Evolutionary conservation across 2,888 invertebrate genomes (phyloP).

Genomic region (Brenthis ino): DNA sequence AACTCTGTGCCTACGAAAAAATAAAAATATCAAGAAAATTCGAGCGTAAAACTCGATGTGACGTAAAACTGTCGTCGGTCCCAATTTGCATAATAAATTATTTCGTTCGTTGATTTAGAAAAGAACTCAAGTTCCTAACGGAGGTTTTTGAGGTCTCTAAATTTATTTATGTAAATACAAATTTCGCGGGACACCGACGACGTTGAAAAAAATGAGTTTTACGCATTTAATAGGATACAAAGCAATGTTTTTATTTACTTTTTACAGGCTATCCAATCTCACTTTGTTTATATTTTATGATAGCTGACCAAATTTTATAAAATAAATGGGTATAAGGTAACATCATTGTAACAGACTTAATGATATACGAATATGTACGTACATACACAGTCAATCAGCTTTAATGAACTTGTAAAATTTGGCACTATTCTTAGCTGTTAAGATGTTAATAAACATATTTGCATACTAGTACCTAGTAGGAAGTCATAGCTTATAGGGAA

Average conservation of each 20-base stretch:
- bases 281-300: constrained; percentile 22
- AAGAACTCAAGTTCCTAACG: constrained; percentile 42
- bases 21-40: constrained; percentile 41
- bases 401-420: too few relatives aligned
- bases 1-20: constrained; percentile 21
- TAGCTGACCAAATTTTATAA: constrained; percentile 18
- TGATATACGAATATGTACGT: background rate
- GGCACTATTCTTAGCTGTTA: too few relatives aligned
- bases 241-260: constrained; percentile 30
- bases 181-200: constrained; percentile 38
- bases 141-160: constrained; percentile 42
- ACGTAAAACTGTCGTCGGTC: constrained; percentile 44
- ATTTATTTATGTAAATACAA: constrained; percentile 46
- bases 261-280: constrained; percentile 19
- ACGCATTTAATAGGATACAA: constrained; percentile 28
- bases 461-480: too few relatives aligned
- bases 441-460: too few relatives aligned
- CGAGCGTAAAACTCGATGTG: constrained; percentile 44
- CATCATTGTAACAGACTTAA: background rate
- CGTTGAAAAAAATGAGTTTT: constrained; percentile 25
- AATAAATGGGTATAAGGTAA: constrained; percentile 7
- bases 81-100: constrained; percentile 48
- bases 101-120: constrained; percentile 47
- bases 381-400: background rate
- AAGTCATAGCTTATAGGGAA: too few relatives aligned